Percentiles rank a stretch among this genome's conserved stretches.
These are phyloP conservation scores for Helleia helle DNA, from an alignment of 2,888 invertebrate species.

Conservation along the genomic window DNA sequence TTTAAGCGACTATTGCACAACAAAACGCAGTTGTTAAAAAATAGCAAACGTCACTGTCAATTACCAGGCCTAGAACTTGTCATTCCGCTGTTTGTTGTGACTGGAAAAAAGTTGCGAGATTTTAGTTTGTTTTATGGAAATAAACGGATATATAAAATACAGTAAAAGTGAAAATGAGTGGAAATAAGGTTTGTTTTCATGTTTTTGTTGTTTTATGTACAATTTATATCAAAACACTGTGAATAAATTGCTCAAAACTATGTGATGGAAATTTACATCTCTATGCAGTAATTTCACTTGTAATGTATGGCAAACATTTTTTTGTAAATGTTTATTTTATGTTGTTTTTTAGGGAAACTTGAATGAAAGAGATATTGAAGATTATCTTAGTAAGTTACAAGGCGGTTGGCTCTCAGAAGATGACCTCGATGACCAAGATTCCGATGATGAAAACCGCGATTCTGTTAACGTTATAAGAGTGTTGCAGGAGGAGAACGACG, in stretches of 20 bases:
- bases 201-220: slow-evolving; percentile 29
- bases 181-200: slow-evolving; percentile 24
- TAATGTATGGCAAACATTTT: slow-evolving; percentile 29
- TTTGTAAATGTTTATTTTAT: no score
- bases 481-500: slow-evolving; percentile 26
- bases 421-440: slow-evolving; percentile 29
- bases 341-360: no score
- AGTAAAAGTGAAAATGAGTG: slow-evolving; percentile 25
- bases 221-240: slow-evolving; percentile 26
- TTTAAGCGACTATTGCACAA: slow-evolving; percentile 25
- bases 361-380: slow-evolving; percentile 28
- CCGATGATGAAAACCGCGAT: slow-evolving; percentile 28
- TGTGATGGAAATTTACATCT: slow-evolving; percentile 30
- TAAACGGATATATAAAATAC: slow-evolving; percentile 14
- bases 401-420: slow-evolving; percentile 30
- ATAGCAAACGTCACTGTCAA: slow-evolving; percentile 27
- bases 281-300: slow-evolving; percentile 30
- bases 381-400: slow-evolving; percentile 27
- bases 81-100: slow-evolving; percentile 22
- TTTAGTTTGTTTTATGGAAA: slow-evolving; percentile 15
- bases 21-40: slow-evolving; percentile 29
- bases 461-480: slow-evolving; percentile 31
- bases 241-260: slow-evolving; percentile 31
- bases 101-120: slow-evolving; percentile 23
- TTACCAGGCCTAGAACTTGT: slow-evolving; percentile 29